A percentile compares a stretch with the other conserved stretches of the same genome.
phyloP scores from a whole-genome alignment of 2,797 vertebrate genomes.

The Trachops cirrhosus region DNA sequence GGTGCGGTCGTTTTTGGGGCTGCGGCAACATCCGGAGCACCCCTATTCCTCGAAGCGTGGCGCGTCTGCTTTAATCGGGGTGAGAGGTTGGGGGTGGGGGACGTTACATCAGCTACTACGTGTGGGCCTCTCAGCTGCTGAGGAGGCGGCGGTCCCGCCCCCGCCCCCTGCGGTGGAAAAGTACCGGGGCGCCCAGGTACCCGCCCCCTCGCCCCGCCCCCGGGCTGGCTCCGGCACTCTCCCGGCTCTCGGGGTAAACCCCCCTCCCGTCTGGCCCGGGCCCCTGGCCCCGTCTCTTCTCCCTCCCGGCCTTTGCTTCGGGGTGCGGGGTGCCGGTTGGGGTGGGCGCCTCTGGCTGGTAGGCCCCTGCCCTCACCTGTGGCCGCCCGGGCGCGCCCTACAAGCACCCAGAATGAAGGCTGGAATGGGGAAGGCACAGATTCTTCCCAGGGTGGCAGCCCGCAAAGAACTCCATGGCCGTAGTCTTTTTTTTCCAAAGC shows the following conservation, averaged over 20 bases:
- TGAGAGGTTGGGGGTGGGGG: constrained; percentile 41
- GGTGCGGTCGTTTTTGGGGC: constrained; percentile 15
- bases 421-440: background rate
- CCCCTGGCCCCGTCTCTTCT: background rate
- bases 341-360: background rate
- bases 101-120: constrained; percentile 84
- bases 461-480: background rate
- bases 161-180: constrained; percentile 81
- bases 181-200: constrained; percentile 75
- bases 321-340: constrained; percentile 16
- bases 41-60: constrained; percentile 7
- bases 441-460: background rate
- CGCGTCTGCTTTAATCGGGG: constrained; percentile 53
- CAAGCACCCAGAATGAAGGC: background rate
- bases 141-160: constrained; percentile 70
- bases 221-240: constrained; percentile 27
- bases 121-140: constrained; percentile 74
- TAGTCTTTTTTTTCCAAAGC: constrained; percentile 22
- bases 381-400: constrained; percentile 5
- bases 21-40: background rate
- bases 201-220: constrained; percentile 66
- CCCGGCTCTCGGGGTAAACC: constrained; percentile 31
- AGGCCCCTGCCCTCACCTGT: constrained; percentile 66
- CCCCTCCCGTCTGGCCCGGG: background rate
- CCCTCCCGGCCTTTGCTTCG: background rate